These are phyloP conservation scores for Gallinago media DNA, from an alignment of 2,113 vertebrate species.

Conservation along the genomic window DNA sequence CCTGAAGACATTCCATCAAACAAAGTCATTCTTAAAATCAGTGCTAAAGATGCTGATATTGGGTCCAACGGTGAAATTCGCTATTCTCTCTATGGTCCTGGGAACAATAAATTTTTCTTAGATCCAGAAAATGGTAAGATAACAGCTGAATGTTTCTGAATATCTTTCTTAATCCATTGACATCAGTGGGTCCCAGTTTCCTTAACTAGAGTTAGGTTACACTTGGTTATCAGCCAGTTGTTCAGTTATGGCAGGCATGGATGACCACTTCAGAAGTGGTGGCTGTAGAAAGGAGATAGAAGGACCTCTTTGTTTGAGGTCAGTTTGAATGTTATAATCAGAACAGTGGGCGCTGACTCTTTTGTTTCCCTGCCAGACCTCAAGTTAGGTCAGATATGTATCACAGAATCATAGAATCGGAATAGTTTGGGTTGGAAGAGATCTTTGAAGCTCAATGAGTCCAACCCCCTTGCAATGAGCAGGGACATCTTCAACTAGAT, in stretches of 20 bases:
- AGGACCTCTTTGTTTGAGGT: background rate
- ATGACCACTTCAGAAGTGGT: background rate
- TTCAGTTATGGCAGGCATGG: background rate
- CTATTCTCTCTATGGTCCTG: slow-evolving; percentile 88
- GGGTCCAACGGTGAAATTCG: slow-evolving; percentile 88
- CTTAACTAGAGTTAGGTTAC: background rate
- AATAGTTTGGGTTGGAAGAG: background rate
- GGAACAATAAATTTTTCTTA: slow-evolving; percentile 89
- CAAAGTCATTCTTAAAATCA: slow-evolving; percentile 86
- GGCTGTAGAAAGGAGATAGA: background rate
- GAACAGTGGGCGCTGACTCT: background rate
- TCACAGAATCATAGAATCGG: background rate
- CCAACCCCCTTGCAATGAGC: background rate
- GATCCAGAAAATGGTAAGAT: slow-evolving; percentile 90
- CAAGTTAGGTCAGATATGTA: background rate
- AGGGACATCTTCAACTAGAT: background rate
- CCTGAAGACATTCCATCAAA: slow-evolving; percentile 89
- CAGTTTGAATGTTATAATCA: background rate
- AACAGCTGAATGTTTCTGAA: background rate
- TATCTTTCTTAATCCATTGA: background rate
- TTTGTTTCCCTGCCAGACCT: background rate
- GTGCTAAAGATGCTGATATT: slow-evolving; percentile 89
- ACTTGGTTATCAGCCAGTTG: background rate
- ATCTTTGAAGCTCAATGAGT: background rate
- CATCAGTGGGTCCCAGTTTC: background rate